Evolutionary conservation across 2,888 invertebrate species (phyloP).

Genomic region (Idaea biselata): DNA sequence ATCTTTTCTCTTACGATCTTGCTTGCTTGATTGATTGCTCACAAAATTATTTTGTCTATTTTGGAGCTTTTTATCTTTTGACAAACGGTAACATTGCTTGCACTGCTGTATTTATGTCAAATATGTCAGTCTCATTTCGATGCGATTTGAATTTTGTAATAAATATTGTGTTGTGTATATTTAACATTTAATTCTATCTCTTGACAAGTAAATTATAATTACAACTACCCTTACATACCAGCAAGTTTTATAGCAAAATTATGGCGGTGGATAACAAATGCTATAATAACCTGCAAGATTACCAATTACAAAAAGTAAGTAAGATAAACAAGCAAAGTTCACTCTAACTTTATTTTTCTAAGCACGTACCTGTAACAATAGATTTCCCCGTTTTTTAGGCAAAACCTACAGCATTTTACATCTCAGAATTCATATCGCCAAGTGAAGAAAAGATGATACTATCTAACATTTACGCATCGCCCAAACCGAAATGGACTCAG

Average conservation of each 20-base stretch:
- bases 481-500: slow-evolving; percentile 98
- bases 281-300: slow-evolving; percentile 4
- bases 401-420: slow-evolving; percentile 86
- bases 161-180: too few relatives aligned
- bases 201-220: neutral
- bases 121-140: too few relatives aligned
- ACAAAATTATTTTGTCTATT: too few relatives aligned
- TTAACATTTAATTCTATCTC: too few relatives aligned
- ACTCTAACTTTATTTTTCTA: neutral
- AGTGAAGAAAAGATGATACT: slow-evolving; percentile 87
- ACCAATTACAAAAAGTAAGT: slow-evolving; percentile 6
- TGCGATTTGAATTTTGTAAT: too few relatives aligned
- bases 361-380: neutral
- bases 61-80: too few relatives aligned
- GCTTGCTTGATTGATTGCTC: too few relatives aligned
- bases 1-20: too few relatives aligned
- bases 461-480: slow-evolving; percentile 87
- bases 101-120: too few relatives aligned
- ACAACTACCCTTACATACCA: neutral
- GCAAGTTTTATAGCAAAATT: neutral
- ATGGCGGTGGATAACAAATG: neutral
- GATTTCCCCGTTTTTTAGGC: slow-evolving; percentile 51
- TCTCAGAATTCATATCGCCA: slow-evolving; percentile 91
- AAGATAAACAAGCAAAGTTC: neutral
- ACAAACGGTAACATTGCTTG: too few relatives aligned